Base-by-base conservation (phyloP, 2,888 invertebrate genomes). In the Catocala fraxini region DNA sequence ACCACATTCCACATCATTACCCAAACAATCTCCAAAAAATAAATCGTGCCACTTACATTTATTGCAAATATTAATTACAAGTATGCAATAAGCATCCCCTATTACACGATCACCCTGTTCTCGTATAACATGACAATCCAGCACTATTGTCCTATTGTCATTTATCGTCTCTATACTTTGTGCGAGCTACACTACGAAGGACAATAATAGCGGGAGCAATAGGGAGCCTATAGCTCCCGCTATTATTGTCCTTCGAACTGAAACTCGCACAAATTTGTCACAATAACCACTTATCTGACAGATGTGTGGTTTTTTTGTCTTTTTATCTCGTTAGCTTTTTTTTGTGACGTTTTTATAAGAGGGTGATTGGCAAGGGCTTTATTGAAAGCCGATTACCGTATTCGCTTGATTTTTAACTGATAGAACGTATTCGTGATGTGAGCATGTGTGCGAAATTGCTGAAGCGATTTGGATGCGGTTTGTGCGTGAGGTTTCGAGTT, bases 221-320 rank as follows among this genome's bases (percentile, higher is more conserved):
- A n/a, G n/a, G n/a, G n/a, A n/a, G n/a, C 42, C 42, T 11, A 42
- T 42, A 45, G 49, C 55, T 58, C 52, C 54, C 45, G 6, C 6
- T 56, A 48, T 48, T 60, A 57, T 63, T 67, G 59, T 56, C 39
- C 9, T 10, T 39, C 39, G 39, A 3, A 25, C 3, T 25, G 35
- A 6, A 39, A 51, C 55, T 51, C 25, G 25, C 25, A 25, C 39
- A 60, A 74, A 74, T 68, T 75, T 75, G 79, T 80, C 81, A 80
- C 81, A 80, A 80, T 80, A 80, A 68, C 70, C 70, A 78, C 81
- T 80, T 74, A 69, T 25, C 39, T 11, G 71, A 69, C 78, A 79
- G 81, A 79, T 78, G 79, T 53, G 73, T 60, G 13, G 49, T 57
- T 69, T 73, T 74, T 75, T 73, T 71, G 25, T 25, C 25, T 39